Evolutionary conservation across 2,888 invertebrate genomes (phyloP), one percentile per base, ranked within the genome.

Genomic region (Kuschelorhynchus macadamiae): DNA sequence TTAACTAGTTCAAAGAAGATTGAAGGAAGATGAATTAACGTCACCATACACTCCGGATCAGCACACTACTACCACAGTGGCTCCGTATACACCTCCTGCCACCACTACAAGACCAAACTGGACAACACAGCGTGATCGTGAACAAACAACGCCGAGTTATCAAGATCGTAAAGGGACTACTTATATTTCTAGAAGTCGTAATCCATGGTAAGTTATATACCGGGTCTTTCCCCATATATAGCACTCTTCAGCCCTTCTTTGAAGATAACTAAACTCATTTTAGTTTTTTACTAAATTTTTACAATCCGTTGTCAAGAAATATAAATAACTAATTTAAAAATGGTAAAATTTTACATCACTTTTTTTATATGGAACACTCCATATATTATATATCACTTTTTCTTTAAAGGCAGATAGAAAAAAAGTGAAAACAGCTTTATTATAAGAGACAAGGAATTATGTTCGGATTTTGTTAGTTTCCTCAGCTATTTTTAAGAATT

Each of bases 1-100:
- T n/a, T n/a, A 33, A 71, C 20, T 36, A 76, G 75, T 75, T 61
- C 71, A 56, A 14, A 74, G 73, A 61, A 47, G 62, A 9, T 44
- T 75, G 16, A 62, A 71, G 32, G 72, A 72, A 42, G 74, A 76
- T 32, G 57, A 71, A 8, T 36, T 17, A 46, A 46, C 36, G 5
- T 44, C 11, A 11, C 0, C 2, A n/a, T n/a, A 14, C 25, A 14
- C n/a, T 21, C 41, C 39, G 16, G 44, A 33, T 2, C 55, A 55
- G 44, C 14, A 41, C 4, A 42, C 33, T 16, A 42, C 68, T 2
- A 16, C 49, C 18, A 46, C 62, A 60, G 20, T 25, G 7, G 25
- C 21, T 4, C 7, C 56, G 0, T 56, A 42, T n/a, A 44, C 44
- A 14, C 16, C 42, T 32, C 30, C 42, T 41, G n/a, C 39, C 2